Evolutionary conservation across 2,888 invertebrate species (phyloP).

Genomic region (Brenthis ino): DNA sequence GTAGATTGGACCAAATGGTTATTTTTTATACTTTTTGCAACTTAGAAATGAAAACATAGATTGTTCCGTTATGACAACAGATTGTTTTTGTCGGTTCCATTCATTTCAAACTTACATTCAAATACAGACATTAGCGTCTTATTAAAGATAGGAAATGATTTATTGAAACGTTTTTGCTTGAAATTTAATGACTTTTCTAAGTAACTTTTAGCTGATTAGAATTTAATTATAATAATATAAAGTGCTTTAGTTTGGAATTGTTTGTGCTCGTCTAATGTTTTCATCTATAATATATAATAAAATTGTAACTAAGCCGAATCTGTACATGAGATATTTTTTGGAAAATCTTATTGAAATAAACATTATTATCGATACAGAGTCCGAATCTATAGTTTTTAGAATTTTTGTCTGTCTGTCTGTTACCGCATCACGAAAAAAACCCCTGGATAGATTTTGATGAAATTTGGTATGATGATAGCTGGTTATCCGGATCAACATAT

Average conservation of each 20-base stretch:
- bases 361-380: no score
- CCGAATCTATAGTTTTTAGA: no score
- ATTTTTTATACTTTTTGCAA: slow-evolving; percentile 3
- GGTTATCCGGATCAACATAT: no score
- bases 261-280: not conserved
- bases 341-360: no score
- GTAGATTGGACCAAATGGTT: not conserved
- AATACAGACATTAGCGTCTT: slow-evolving; percentile 8
- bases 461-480: no score
- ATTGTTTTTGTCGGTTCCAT: slow-evolving; percentile 13
- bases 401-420: no score
- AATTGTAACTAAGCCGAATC: no score
- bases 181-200: slow-evolving; percentile 9
- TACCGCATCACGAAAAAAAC: no score
- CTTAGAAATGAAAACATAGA: slow-evolving; percentile 9
- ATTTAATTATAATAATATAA: slow-evolving; percentile 3
- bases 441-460: no score
- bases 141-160: slow-evolving; percentile 8
- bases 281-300: not conserved
- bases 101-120: slow-evolving; percentile 4
- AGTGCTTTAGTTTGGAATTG: not conserved
- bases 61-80: not conserved
- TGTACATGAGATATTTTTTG: no score
- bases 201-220: not conserved
- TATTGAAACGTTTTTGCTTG: not conserved